Evolutionary conservation across 1,140 invertebrate species (phyloP), one percentile per base, ranked within the genome.

Genomic region (Colletes gigas): DNA sequence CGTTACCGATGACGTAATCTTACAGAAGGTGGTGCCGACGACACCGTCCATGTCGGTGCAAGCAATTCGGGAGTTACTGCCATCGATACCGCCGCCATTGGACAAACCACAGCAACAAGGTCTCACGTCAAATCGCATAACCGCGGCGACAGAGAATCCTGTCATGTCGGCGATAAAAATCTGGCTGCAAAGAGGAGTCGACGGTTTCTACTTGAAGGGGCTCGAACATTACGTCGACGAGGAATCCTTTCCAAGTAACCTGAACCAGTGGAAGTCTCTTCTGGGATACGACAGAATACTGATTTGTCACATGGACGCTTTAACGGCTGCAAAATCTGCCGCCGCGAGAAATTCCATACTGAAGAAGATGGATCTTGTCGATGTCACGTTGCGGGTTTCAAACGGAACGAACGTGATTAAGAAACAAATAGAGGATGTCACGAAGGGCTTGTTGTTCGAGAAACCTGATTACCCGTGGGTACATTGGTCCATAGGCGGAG

Each of bases 161-260:
- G 88, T 95, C 3, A 94, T 94, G 68, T 86, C 92, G 59, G 95
- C 95, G 0, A 92, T 97, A 12, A 91, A 92, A 14, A 95, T 94
- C 90, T 98, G 97, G 97, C 77, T 94, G 2, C 83, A 92, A 5
- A 92, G 94, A 73, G 95, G 95, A 1, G 96, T 97, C 0, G 96
- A 97, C 92, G 97, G 97, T 0, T 97, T 98, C 90, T 97, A 97
- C 91, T 91, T 98, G 4, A 97, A 97, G 90, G 96, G 96, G 17
- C 80, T 95, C 3, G 92, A 94, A 52, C 87, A 93, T 73, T 94
- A 92, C 73, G 89, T 94, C 0, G 86, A 94, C 10, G 93, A 95
- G 65, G 65, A 82, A 5, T 88, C 90, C 63, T 94, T 95, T 82
- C 80, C 82, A 0, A 90, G 92, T 63, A 93, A 93, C 21, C 87